These are phyloP conservation scores for Leptinotarsa tumamoca DNA, from an alignment of 2,888 invertebrate species.

Conservation along the genomic window DNA sequence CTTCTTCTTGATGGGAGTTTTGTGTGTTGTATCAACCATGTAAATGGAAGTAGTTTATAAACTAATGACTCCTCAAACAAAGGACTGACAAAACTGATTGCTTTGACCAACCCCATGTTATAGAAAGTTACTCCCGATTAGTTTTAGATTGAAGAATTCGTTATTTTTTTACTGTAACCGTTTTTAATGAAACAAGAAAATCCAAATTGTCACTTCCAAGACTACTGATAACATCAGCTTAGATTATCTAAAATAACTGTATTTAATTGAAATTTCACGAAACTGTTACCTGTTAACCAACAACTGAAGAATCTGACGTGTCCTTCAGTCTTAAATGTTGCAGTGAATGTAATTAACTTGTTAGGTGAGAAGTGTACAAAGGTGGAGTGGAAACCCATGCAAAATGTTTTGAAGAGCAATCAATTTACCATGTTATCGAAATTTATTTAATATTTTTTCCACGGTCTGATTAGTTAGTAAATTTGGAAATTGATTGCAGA, in stretches of 20 bases:
- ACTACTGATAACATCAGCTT: not conserved
- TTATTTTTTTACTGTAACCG: not conserved
- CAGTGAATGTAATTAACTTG: conserved; percentile 43
- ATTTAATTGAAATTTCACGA: conserved; percentile 32
- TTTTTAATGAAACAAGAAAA: not conserved
- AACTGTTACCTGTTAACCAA: conserved; percentile 46
- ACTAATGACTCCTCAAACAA: no score
- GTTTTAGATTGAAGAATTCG: no score
- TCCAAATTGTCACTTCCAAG: not conserved
- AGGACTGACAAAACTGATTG: no score
- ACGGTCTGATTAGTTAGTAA: not conserved
- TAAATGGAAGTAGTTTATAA: no score
- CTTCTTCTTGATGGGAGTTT: no score
- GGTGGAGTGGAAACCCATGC: conserved; percentile 4
- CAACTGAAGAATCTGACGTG: conserved; percentile 44
- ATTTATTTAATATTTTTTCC: not conserved
- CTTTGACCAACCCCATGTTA: no score
- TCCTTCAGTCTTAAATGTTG: conserved; percentile 35
- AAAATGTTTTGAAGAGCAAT: not conserved
- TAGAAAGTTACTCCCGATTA: no score
- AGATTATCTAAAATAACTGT: conserved; percentile 38
- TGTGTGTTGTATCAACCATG: no score
- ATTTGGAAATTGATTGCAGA: not conserved
- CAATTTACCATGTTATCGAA: not conserved
- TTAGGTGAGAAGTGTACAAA: conserved; percentile 35